Evolutionary conservation across 2,888 invertebrate species (phyloP).

Genomic region (Syritta pipiens): DNA sequence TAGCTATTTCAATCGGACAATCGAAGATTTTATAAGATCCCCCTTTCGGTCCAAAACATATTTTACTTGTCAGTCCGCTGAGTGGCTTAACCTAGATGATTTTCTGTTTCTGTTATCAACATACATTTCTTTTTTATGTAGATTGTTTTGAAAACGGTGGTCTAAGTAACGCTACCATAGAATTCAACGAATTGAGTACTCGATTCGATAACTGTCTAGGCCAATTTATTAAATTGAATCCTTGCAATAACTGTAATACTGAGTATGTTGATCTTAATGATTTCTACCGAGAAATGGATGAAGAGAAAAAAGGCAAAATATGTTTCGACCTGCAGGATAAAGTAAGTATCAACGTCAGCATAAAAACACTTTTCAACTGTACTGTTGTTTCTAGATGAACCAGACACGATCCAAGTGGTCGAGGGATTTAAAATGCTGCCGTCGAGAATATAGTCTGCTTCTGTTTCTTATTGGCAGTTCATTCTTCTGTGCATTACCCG

Average conservation of each 20-base stretch:
- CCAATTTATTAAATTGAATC: accelerated
- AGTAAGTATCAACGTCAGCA: background rate
- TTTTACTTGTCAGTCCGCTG: background rate
- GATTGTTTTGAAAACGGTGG: constrained; percentile 11
- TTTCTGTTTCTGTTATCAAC: background rate
- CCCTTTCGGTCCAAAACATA: background rate
- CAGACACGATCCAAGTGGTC: constrained; percentile 75
- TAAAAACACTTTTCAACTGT: background rate
- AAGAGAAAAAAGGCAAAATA: constrained; percentile 28
- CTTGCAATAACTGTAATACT: background rate
- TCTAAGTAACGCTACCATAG: background rate
- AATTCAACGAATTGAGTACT: background rate
- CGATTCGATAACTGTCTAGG: background rate
- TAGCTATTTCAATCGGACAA: too few species aligned
- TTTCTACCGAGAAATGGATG: constrained; percentile 36
- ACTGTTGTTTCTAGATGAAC: constrained; percentile 74
- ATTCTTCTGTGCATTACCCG: constrained; percentile 71
- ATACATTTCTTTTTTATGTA: background rate
- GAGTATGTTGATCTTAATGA: constrained; percentile 2
- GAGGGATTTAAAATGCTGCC: constrained; percentile 74
- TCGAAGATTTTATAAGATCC: too few species aligned
- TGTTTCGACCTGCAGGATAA: constrained; percentile 53
- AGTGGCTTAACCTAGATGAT: background rate
- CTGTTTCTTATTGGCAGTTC: constrained; percentile 71
- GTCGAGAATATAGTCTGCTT: constrained; percentile 71